A percentile compares a stretch with the other conserved stretches of the same genome.
phyloP scores from a whole-genome alignment of 2,113 vertebrate species.

The Picathartes gymnocephalus region DNA sequence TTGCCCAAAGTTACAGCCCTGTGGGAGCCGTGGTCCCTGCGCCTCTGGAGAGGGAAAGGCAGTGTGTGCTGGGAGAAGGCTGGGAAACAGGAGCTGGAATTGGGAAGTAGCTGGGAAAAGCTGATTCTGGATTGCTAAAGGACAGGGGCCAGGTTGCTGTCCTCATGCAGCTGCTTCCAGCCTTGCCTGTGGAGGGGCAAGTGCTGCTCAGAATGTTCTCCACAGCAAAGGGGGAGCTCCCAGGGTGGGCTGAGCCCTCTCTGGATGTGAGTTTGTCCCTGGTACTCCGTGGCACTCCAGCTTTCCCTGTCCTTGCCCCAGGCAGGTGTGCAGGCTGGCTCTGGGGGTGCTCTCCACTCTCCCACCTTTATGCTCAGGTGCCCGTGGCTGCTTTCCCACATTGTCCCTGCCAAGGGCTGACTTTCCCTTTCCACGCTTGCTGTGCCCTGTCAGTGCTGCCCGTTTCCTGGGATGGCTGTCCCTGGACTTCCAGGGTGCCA shows the following conservation, averaged over 20 bases:
- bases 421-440: background rate
- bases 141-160: background rate
- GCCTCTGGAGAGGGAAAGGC: background rate
- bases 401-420: background rate
- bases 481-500: background rate
- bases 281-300: accelerated
- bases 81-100: background rate
- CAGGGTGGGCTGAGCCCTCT: accelerated
- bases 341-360: background rate
- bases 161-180: background rate
- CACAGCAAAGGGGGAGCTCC: background rate
- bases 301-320: background rate
- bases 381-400: accelerated
- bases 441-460: background rate
- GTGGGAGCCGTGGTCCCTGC: too few species aligned
- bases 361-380: accelerated
- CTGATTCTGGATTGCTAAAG: accelerated
- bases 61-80: background rate
- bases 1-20: background rate
- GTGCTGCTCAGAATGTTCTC: background rate
- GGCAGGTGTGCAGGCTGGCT: background rate
- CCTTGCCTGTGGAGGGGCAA: background rate
- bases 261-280: background rate
- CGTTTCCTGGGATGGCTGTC: too few species aligned
- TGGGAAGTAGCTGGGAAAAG: background rate